Evolutionary conservation across 2,113 vertebrate species (phyloP).

Genomic region (Dasyurus viverrinus): DNA sequence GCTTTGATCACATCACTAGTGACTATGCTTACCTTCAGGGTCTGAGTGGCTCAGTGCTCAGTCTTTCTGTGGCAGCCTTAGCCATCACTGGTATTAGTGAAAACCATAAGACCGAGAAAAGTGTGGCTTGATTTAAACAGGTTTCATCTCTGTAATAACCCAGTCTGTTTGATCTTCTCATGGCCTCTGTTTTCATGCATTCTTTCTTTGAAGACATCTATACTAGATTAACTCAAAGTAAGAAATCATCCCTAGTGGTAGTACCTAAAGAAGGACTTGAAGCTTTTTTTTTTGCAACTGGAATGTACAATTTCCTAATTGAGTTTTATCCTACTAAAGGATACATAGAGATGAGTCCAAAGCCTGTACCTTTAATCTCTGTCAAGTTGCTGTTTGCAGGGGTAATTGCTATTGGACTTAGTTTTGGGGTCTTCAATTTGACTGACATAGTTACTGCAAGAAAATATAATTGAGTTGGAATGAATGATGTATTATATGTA

Average conservation of each 20-base stretch:
- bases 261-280: slow-evolving; percentile 55
- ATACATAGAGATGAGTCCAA: slow-evolving; percentile 80
- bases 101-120: slow-evolving; percentile 92
- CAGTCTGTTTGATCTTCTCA: slow-evolving; percentile 91
- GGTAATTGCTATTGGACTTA: slow-evolving; percentile 95
- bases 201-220: slow-evolving; percentile 90
- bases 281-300: slow-evolving; percentile 57
- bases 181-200: slow-evolving; percentile 89
- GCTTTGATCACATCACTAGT: slow-evolving; percentile 95
- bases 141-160: slow-evolving; percentile 89
- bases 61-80: slow-evolving; percentile 93
- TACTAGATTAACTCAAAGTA: slow-evolving; percentile 85
- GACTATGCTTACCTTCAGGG: slow-evolving; percentile 95
- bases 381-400: slow-evolving; percentile 93
- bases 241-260: slow-evolving; percentile 74
- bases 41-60: slow-evolving; percentile 91
- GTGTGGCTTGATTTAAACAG: slow-evolving; percentile 90
- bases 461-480: slow-evolving; percentile 96
- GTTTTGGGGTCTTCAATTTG: slow-evolving; percentile 98
- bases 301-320: slow-evolving; percentile 75
- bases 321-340: slow-evolving; percentile 72
- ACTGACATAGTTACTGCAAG: slow-evolving; percentile 97
- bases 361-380: slow-evolving; percentile 89
- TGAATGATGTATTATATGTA: slow-evolving; percentile 96
- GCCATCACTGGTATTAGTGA: slow-evolving; percentile 91